Conservation (phyloP, 2,797 vertebrate species). For the Gallirallus australis region DNA sequence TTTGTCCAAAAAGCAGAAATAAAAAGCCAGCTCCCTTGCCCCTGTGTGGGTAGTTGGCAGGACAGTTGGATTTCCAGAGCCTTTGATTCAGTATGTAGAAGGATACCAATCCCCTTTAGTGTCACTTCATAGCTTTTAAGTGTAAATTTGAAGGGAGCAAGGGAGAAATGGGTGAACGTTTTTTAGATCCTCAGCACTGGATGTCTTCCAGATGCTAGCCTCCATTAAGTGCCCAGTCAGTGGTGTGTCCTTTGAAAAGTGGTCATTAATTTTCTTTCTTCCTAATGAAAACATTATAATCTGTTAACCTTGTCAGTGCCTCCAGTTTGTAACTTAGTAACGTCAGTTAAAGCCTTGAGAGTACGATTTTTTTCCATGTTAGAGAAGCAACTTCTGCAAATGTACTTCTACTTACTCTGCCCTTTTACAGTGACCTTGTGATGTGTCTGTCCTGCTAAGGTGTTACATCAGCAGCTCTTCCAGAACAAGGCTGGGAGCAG, state of each 20-base stretch:
- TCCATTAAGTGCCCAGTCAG: not conserved
- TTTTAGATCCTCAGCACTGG: not conserved
- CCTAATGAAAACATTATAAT: not conserved
- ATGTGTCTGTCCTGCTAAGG: not conserved
- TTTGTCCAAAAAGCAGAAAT: constrained; percentile 9
- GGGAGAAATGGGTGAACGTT: not conserved
- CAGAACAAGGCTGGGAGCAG: not conserved
- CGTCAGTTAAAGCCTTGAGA: not conserved
- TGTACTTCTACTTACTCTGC: not conserved
- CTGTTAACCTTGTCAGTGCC: not conserved
- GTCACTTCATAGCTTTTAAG: not conserved
- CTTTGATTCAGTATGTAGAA: not conserved
- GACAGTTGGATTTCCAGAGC: constrained; percentile 4
- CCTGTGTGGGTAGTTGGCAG: not conserved
- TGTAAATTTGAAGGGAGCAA: not conserved
- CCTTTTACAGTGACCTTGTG: not conserved
- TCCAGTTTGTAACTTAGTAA: not conserved
- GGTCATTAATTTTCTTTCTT: not conserved
- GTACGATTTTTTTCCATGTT: not conserved
- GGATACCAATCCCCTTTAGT: not conserved
- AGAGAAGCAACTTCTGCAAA: not conserved
- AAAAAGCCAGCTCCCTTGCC: not conserved
- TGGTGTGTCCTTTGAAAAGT: not conserved
- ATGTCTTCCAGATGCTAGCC: not conserved
- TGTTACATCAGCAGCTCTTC: not conserved